These are phyloP conservation scores for Turritopsis rubra DNA, from an alignment of 30 jellyfish, hydroid and myxozoan genomes.

Conservation along the genomic window DNA sequence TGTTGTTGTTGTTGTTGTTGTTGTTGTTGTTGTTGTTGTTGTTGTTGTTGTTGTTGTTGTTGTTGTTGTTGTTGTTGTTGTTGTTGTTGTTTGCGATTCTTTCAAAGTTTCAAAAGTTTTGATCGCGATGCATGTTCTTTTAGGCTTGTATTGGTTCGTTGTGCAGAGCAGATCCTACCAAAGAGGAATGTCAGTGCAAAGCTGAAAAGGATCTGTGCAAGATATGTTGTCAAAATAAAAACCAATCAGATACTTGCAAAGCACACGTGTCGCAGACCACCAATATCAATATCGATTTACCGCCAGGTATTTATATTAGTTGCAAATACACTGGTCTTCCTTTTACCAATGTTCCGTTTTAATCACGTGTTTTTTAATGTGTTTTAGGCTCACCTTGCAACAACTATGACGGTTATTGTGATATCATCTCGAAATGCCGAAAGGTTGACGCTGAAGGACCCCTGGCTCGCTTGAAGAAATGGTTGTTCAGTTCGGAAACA, in stretches of 20 bases:
- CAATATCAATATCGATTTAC: not conserved
- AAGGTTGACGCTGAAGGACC: conserved; percentile 96
- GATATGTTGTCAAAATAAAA: conserved; percentile 54
- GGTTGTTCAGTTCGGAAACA: conserved; percentile 50
- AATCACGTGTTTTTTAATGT: not conserved
- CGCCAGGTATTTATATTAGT: conserved; percentile 17
- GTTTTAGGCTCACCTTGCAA: conserved; percentile 93
- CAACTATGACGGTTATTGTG: conserved; percentile 79
- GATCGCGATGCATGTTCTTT: too few species aligned
- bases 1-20: too few species aligned
- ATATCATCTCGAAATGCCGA: conserved; percentile 69
- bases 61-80: too few species aligned
- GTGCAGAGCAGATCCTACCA: conserved; percentile 33
- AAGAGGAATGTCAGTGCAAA: conserved; percentile 68
- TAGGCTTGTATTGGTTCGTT: conserved; percentile 85
- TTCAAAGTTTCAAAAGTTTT: not conserved
- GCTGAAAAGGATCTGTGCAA: conserved; percentile 40
- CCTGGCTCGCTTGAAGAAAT: conserved; percentile 61
- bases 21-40: too few species aligned
- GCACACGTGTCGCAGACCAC: not conserved
- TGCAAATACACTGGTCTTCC: not conserved
- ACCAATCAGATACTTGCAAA: conserved; percentile 45
- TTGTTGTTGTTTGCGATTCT: too few species aligned
- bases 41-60: too few species aligned
- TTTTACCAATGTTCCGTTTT: not conserved